A percentile compares a stretch with the other conserved stretches of the same genome.
These are phyloP conservation scores for Dendrolimus pini DNA, from an alignment of 2,888 invertebrate species.

Conservation along the genomic window DNA sequence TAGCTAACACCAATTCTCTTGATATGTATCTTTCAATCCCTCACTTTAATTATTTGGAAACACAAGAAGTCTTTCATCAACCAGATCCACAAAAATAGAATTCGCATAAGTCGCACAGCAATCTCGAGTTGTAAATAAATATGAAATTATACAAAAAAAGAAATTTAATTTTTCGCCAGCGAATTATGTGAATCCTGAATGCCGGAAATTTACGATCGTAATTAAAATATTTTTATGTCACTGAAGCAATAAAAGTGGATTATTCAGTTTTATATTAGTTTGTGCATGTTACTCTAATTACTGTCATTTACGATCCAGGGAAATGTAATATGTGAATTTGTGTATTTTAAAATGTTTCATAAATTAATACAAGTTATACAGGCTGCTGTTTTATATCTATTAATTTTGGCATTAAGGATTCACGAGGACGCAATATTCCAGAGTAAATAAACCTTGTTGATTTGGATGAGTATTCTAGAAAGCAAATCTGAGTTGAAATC, in stretches of 20 bases:
- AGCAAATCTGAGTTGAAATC: too few species aligned
- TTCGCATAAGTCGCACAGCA: conserved; percentile 57
- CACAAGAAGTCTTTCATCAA: not conserved
- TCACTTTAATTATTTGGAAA: too few species aligned
- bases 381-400: not conserved
- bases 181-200: conserved; percentile 71
- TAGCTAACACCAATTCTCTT: too few species aligned
- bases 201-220: conserved; percentile 46
- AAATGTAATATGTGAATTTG: conserved; percentile 19
- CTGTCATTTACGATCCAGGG: conserved; percentile 35
- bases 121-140: conserved; percentile 22
- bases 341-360: conserved; percentile 6
- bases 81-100: conserved; percentile 20
- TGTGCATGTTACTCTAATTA: conserved; percentile 41
- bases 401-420: conserved; percentile 62
- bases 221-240: conserved; percentile 44
- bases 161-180: conserved; percentile 42
- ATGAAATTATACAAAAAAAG: conserved; percentile 13
- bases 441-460: conserved; percentile 11
- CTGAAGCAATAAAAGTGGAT: conserved; percentile 40
- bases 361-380: not conserved
- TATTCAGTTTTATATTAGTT: conserved; percentile 38
- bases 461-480: too few species aligned
- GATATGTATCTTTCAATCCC: too few species aligned
- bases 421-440: conserved; percentile 66